A percentile compares a stretch with the other conserved stretches of the same genome.
Conservation (phyloP, 2,113 vertebrate species). For the Oncorhynchus clarkii region DNA sequence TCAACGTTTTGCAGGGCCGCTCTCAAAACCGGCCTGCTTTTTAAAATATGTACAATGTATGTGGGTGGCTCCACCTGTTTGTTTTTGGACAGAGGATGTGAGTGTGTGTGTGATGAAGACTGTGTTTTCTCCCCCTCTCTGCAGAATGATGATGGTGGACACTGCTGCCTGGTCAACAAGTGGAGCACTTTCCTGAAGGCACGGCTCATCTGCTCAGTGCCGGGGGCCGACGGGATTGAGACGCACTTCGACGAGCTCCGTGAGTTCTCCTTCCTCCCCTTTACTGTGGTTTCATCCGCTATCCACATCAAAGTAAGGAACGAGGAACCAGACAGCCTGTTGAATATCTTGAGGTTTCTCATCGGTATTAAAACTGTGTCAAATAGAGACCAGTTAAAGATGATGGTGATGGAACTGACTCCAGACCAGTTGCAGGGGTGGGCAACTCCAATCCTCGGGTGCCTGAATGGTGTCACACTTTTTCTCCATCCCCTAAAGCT, state of each 20-base stretch:
- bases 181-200: slow-evolving; percentile 99
- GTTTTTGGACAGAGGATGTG: slow-evolving; percentile 13
- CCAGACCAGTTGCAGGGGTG: too few relatives aligned
- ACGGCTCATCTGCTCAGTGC: slow-evolving; percentile 94
- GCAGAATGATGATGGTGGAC: slow-evolving; percentile 94
- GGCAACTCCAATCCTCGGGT: too few relatives aligned
- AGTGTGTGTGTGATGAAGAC: slow-evolving; percentile 37
- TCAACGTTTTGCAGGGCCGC: slow-evolving; percentile 21
- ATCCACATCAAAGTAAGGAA: background rate
- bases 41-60: slow-evolving; percentile 29
- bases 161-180: slow-evolving; percentile 98
- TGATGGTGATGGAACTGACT: background rate
- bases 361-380: background rate
- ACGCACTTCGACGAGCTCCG: slow-evolving; percentile 96
- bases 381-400: background rate
- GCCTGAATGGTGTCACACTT: too few relatives aligned
- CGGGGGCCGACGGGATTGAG: slow-evolving; percentile 90
- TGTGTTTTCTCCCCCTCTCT: slow-evolving; percentile 28
- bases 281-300: background rate
- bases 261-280: slow-evolving; percentile 67
- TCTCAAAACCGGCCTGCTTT: slow-evolving; percentile 36
- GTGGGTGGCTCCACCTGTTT: slow-evolving; percentile 54
- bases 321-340: background rate
- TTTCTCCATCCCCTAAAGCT: too few relatives aligned
- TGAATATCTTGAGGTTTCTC: background rate